Base-by-base conservation (phyloP, 2,888 invertebrate genomes). In the Synergus itoensis region DNA sequence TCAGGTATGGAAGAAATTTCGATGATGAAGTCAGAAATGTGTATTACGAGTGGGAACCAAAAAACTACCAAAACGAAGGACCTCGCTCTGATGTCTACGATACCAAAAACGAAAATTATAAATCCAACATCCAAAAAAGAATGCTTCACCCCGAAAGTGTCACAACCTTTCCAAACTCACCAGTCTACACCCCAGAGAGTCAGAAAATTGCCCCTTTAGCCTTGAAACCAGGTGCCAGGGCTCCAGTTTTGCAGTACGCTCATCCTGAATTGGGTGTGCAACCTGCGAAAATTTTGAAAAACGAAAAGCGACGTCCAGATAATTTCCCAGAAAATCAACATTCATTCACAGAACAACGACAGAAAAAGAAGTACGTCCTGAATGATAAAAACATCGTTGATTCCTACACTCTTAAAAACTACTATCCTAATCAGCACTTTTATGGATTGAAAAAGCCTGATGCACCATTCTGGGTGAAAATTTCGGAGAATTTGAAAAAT, bases 251-350 rank as follows among this genome's bases (percentile, higher is more conserved):
- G 0, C 96, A 96, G 87, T 96, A 96, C 87, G 96, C 96, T 0
- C 96, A 96, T 89, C 96, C 96, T 0, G 96, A 96, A 86, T 91
- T 96, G 7, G 96, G 96, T 16, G 95, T 96, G 0, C 96, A 96
- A 89, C 95, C 96, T 0, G 96, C 96, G 0, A 95, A 95, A 77
- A 88, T 90, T 12, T 65, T 90, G 12, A 90, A 90, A 78, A 91
- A 87, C 76, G 91, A 91, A 84, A 91, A 89, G 79, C 87, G 86
- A 53, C 87, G 86, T 1, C 89, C 87, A 0, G 90, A 87, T 41
- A 88, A 87, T 69, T 90, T 88, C 77, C 87, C 88, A 1, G 90
- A 91, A 7, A 88, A 85, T 65, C 88, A 88, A 21, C 85, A 88
- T 60, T 84, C 82, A 11, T 78, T 64, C 83, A 88, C 89, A 60